phyloP scores from a whole-genome alignment of 2,797 vertebrate genomes.

The Platalea minor region DNA sequence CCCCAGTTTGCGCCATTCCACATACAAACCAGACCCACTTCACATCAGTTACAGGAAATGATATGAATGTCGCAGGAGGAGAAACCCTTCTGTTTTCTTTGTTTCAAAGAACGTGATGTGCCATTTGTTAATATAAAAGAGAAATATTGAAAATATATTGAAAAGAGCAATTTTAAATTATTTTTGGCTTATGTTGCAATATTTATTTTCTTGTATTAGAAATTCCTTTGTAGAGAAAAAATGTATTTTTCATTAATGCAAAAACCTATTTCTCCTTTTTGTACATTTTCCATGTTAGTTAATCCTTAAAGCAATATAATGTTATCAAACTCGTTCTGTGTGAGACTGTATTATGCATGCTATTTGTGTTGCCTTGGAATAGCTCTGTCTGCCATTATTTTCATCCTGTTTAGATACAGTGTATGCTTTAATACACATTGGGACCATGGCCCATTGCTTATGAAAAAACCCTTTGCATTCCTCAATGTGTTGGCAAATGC shows the following conservation, averaged over 20 bases:
- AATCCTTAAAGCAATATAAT: conserved; percentile 98
- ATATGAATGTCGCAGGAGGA: conserved; percentile 98
- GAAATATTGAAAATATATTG: conserved; percentile 99
- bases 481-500: conserved; percentile 90
- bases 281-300: conserved; percentile 97
- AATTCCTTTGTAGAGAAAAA: conserved; percentile 99
- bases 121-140: conserved; percentile 99
- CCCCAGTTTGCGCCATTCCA: conserved; percentile 77
- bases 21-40: conserved; percentile 71
- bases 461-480: conserved; percentile 73
- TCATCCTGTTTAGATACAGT: conserved; percentile 76
- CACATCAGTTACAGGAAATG: conserved; percentile 83
- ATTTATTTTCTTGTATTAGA: conserved; percentile 99
- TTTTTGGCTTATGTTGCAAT: conserved; percentile 99
- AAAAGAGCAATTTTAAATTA: conserved; percentile 99
- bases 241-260: conserved; percentile 99
- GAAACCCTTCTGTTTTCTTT: conserved; percentile 91
- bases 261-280: conserved; percentile 99
- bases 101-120: conserved; percentile 98
- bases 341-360: conserved; percentile 94
- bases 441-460: conserved; percentile 72
- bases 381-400: conserved; percentile 83
- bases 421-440: conserved; percentile 78
- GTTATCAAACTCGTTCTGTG: conserved; percentile 81
- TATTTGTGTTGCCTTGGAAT: conserved; percentile 92